Conservation (phyloP, 2,113 vertebrate genomes). For the Ammodramus savannarum region DNA sequence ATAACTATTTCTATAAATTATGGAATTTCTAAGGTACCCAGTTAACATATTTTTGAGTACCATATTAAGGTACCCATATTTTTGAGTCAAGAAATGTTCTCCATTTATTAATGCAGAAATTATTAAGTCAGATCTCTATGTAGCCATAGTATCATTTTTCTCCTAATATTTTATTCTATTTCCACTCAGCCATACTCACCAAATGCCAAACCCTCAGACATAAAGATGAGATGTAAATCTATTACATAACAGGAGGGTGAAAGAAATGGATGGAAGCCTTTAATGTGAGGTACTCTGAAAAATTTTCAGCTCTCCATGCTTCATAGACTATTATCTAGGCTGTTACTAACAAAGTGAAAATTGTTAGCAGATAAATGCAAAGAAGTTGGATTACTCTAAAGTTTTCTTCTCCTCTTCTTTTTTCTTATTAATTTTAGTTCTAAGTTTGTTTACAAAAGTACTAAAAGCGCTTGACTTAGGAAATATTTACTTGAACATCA, state of each 20-base stretch:
- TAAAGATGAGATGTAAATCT: background rate
- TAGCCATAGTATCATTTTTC: background rate
- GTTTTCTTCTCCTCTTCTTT: background rate
- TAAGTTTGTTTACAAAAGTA: background rate
- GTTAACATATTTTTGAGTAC: background rate
- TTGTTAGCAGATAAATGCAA: background rate
- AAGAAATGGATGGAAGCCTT: background rate
- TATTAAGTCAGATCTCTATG: background rate
- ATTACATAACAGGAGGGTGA: background rate
- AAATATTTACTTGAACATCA: background rate
- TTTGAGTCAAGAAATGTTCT: background rate
- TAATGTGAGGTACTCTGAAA: background rate
- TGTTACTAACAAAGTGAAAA: background rate
- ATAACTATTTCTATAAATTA: background rate
- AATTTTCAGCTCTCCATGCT: background rate
- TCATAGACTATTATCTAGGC: background rate
- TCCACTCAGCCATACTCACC: background rate
- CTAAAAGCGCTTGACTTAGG: background rate
- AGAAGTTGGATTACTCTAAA: background rate
- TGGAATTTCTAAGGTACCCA: background rate
- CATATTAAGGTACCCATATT: too few relatives aligned
- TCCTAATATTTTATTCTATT: background rate
- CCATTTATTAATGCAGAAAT: background rate
- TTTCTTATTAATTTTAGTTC: background rate
- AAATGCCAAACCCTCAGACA: background rate